Base-by-base conservation (phyloP, 2,113 vertebrate genomes). In the Anhinga rufa region DNA sequence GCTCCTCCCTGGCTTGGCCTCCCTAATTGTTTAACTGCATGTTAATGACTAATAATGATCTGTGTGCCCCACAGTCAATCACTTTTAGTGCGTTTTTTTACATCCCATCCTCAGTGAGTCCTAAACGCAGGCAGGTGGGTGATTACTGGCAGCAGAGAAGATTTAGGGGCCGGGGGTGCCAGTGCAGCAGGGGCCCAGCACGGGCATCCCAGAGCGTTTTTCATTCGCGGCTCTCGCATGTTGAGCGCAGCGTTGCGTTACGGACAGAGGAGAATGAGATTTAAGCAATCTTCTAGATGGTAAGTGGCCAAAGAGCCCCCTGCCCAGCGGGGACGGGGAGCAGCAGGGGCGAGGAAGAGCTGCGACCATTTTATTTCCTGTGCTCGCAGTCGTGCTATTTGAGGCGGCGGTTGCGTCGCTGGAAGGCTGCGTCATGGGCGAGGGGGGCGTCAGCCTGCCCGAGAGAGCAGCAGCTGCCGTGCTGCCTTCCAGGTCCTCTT, bases 211-310 rank as follows among this genome's bases (percentile, higher is more conserved):
- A 4, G 17, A 6, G 51, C 1, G 32, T 0, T 9, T 24, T 14
- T 12, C 2, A 1, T 9, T 36, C 25, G 18, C 1, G 2, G 38
- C 24, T 25, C 44, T 32, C 1, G 2, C 17, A 1, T 0, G 4
- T 28, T 12, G 17, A 19, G 70, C 1, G 34, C 55, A 10, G 55
- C 4, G 1, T 6, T 14, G 29, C 2, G 49, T 64, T 49, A 9
- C 5, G 3, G 42, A 7, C 31, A 4, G 57, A 55, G 71, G 28
- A 25, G 25, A 34, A 51, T 1, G 28, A 29, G 49, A 18, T 12
- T 12, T 10, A 8, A 29, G 40, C 9, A 1, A 17, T 26, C 4
- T 6, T 54, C 61, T 20, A 1, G 31, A 12, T 3, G 8, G 17
- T 3, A 3, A 32, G 49, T 2, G 32, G 42, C 57, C 20, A 4